Conservation (phyloP, 2,888 invertebrate species). For the Isoperla grammatica region DNA sequence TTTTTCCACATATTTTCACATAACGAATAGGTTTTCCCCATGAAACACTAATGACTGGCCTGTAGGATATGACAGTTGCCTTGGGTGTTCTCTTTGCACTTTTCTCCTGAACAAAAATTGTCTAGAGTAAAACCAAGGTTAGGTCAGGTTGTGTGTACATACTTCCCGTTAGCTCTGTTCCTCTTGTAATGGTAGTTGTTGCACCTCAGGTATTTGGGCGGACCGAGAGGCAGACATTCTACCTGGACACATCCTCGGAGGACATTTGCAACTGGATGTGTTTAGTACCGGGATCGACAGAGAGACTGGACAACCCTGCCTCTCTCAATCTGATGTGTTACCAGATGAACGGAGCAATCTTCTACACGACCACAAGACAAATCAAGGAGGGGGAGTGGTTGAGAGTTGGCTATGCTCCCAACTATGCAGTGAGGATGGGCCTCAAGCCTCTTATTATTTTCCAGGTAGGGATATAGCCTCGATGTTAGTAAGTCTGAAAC, state of each 20-base stretch:
- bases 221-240: constrained; percentile 43
- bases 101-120: too few species aligned
- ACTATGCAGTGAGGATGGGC: constrained; percentile 51
- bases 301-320: constrained; percentile 43
- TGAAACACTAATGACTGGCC: too few species aligned
- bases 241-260: constrained; percentile 52
- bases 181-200: too few species aligned
- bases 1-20: too few species aligned
- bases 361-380: constrained; percentile 44
- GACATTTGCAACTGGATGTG: constrained; percentile 57
- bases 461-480: too few species aligned
- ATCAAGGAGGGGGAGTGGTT: constrained; percentile 47
- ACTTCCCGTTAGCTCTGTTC: too few species aligned
- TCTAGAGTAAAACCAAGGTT: too few species aligned
- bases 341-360: constrained; percentile 46
- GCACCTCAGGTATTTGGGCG: constrained; percentile 45
- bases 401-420: constrained; percentile 55
- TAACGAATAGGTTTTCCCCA: too few species aligned
- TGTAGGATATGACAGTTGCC: too few species aligned
- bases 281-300: constrained; percentile 45
- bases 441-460: constrained; percentile 32
- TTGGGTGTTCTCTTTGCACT: too few species aligned
- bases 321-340: constrained; percentile 57
- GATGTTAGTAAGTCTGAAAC: too few species aligned
- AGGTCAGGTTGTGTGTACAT: too few species aligned